phyloP scores from a whole-genome alignment of 2,888 invertebrate species.

The Erannis defoliaria region DNA sequence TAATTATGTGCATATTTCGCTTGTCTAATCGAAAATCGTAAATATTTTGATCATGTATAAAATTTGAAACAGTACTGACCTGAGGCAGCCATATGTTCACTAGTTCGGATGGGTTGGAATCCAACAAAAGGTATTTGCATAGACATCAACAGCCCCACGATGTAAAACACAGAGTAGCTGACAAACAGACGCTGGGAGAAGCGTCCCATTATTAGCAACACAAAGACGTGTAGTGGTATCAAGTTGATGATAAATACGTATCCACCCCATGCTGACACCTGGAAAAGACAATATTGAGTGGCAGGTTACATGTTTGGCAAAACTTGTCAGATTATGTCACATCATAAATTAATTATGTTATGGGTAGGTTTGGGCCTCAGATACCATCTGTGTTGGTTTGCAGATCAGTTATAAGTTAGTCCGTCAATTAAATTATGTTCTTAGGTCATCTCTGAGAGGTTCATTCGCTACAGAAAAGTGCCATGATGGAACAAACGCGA shows the following conservation, averaged over 20 bases:
- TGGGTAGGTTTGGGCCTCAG: too few species aligned
- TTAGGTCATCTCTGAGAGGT: too few species aligned
- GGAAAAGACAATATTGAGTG: constrained; percentile 48
- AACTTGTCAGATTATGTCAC: too few species aligned
- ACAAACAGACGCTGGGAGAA: constrained; percentile 97
- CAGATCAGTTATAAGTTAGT: too few species aligned
- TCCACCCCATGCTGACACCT: constrained; percentile 99
- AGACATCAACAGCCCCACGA: constrained; percentile 96
- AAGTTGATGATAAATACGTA: constrained; percentile 99
- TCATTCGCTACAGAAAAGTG: too few species aligned
- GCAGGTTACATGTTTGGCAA: too few species aligned
- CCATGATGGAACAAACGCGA: too few species aligned
- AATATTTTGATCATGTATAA: background rate
- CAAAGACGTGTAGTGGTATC: constrained; percentile 99
- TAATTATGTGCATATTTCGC: background rate
- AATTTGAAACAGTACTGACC: constrained; percentile 78
- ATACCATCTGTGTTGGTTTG: too few species aligned
- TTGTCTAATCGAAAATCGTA: background rate
- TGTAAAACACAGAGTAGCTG: constrained; percentile 98
- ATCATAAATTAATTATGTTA: too few species aligned
- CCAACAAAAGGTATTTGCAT: constrained; percentile 99
- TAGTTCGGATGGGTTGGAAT: constrained; percentile 99
- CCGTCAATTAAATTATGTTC: too few species aligned
- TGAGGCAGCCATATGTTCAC: constrained; percentile 99
- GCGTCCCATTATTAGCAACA: constrained; percentile 97